A percentile compares a stretch with the other conserved stretches of the same genome.
phyloP scores from a whole-genome alignment of 2,888 invertebrate species.

The Lottia gigantea region DNA sequence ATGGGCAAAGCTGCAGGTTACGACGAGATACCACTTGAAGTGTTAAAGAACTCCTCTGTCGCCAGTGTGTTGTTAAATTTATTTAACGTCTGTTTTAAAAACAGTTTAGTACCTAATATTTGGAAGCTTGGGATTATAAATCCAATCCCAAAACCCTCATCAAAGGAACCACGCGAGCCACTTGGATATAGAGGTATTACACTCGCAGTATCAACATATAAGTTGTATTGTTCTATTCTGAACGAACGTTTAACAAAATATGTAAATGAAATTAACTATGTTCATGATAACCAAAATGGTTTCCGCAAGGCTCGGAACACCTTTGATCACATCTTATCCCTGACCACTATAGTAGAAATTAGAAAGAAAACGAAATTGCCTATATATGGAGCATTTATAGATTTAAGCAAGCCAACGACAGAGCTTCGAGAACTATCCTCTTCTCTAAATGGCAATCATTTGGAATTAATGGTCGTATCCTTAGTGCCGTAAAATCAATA shows the following conservation, averaged over 20 bases:
- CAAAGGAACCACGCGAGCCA: conserved; percentile 20
- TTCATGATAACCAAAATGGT: conserved; percentile 29
- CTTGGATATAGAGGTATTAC: conserved; percentile 25
- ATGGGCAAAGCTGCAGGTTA: neutral
- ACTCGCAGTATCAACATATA: conserved; percentile 27
- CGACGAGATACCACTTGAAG: conserved; percentile 4
- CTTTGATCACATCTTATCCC: conserved; percentile 22
- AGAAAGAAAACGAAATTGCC: neutral
- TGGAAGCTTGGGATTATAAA: conserved; percentile 24
- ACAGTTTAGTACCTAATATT: conserved; percentile 18
- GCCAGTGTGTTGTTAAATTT: conserved; percentile 16
- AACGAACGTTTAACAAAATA: conserved; percentile 23
- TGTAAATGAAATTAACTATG: conserved; percentile 17
- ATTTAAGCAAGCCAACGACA: conserved; percentile 13
- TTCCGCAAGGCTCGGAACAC: conserved; percentile 25
- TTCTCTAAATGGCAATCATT: neutral
- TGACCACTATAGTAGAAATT: conserved; percentile 18
- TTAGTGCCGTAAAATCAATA: neutral
- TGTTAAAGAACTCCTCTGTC: neutral
- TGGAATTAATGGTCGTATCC: neutral
- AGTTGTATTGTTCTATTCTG: conserved; percentile 27
- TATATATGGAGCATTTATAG: conserved; percentile 9
- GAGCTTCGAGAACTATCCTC: neutral
- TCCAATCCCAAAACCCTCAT: conserved; percentile 25
- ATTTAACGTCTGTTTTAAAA: conserved; percentile 26